These are phyloP conservation scores for Sinocyclocheilus anshuiensis DNA, from an alignment of 2,113 vertebrate species.

Conservation along the genomic window DNA sequence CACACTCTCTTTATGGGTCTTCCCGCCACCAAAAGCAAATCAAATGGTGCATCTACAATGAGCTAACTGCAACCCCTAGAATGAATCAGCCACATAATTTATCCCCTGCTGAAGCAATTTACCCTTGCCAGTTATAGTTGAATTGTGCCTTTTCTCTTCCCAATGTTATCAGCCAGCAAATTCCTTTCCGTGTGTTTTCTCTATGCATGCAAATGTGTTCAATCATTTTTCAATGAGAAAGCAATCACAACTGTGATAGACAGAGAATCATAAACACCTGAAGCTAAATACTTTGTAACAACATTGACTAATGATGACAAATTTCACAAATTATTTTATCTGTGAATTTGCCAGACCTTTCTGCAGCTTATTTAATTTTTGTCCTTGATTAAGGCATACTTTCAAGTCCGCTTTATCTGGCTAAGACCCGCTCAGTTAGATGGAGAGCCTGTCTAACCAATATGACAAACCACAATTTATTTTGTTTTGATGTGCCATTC, in stretches of 20 bases:
- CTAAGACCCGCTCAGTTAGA: neutral
- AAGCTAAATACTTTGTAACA: neutral
- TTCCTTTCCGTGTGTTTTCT: slow-evolving; percentile 23
- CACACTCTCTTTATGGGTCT: slow-evolving; percentile 49
- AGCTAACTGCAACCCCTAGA: slow-evolving; percentile 15
- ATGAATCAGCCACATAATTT: slow-evolving; percentile 42
- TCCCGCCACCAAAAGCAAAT: slow-evolving; percentile 47
- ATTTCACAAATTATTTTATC: neutral
- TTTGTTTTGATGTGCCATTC: neutral
- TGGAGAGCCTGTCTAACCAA: neutral
- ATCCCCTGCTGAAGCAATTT: slow-evolving; percentile 45
- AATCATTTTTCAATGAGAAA: neutral
- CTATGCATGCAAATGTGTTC: slow-evolving; percentile 18
- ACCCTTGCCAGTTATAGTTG: slow-evolving; percentile 41
- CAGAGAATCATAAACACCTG: neutral
- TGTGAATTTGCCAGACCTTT: slow-evolving; percentile 30
- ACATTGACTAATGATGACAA: slow-evolving; percentile 8
- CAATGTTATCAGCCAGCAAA: slow-evolving; percentile 43
- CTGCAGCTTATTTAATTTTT: slow-evolving; percentile 1
- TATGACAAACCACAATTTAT: neutral
- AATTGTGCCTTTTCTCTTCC: slow-evolving; percentile 24
- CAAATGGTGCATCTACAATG: slow-evolving; percentile 48
- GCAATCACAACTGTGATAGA: neutral
- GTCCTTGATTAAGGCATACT: neutral
- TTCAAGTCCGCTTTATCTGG: neutral